Conservation (phyloP, 2,113 vertebrate species). For the Fulica atra region DNA sequence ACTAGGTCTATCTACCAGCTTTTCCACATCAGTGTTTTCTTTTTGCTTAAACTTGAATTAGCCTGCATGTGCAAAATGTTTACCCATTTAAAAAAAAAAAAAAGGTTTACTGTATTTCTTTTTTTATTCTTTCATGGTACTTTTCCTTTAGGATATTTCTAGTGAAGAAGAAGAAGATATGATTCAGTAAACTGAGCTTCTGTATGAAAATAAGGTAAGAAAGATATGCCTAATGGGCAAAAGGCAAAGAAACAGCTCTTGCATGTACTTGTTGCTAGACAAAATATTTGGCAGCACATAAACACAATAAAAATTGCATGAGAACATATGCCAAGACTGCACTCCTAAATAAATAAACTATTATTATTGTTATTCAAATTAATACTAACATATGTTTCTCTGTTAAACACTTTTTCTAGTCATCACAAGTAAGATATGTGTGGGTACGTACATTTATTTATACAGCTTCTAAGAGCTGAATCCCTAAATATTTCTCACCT, state of each 20-base stretch:
- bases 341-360: neutral
- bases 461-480: neutral
- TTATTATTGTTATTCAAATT: neutral
- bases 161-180: neutral
- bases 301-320: constrained; percentile 1
- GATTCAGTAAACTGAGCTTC: neutral
- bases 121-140: neutral
- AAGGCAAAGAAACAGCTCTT: neutral
- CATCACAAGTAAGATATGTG: neutral
- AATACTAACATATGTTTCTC: neutral
- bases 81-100: neutral
- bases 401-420: neutral
- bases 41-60: neutral
- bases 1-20: neutral
- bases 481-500: neutral
- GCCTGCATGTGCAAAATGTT: neutral
- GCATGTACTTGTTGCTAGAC: neutral
- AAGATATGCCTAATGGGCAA: neutral
- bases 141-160: neutral
- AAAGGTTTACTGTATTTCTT: neutral
- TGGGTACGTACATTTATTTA: neutral
- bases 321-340: neutral
- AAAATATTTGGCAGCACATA: neutral
- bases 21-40: neutral
- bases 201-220: neutral